Base-by-base conservation (phyloP, 2,888 invertebrate species). In the Sympetrum striolatum region DNA sequence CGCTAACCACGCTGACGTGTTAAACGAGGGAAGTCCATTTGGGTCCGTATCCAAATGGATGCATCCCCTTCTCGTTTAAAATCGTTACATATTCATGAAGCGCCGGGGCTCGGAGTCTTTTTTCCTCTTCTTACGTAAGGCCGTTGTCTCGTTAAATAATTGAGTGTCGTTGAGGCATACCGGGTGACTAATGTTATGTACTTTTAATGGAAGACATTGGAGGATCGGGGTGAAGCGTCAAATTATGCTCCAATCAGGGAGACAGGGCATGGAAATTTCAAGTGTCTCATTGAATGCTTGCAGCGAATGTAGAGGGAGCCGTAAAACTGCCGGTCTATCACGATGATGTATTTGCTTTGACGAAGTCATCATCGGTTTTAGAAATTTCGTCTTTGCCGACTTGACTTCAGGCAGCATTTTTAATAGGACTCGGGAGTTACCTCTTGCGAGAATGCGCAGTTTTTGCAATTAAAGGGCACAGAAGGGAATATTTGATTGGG, bases 41-140 rank as follows among this genome's bases (percentile, higher is more conserved):
- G 18, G 82, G 58, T 82, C 53, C 82, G 35, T 53, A 82, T 82
- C 82, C 44, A 58, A 58, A 64, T 64, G 31, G 35, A 15, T 81
- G n/a, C 58, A 8, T 44, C 81, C 58, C 82, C 53, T 80, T 35
- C 37, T 80, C 80, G 82, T 58, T 82, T 53, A 53, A 82, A 58
- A 60, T 60, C 82, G 58, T 82, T 82, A 58, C 82, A 82, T 82
- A 82, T 82, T 82, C 82, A 82, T 82, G 82, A 82, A 35, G 58
- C 82, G 82, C 18, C 37, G 58, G 82, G 82, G 82, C 58, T 35
- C 82, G 22, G 35, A 18, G 25, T 58, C 58, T 82, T 82, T 82
- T 86, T 86, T 35, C 58, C 37, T 60, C 39, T 58, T 60, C 39
- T 60, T 37, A 37, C 60, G 8, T 37, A 3, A 37, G 35, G 60